Evolutionary conservation across 2,113 vertebrate species (phyloP), one percentile per base, ranked within the genome.

Genomic region (Panthera tigris): DNA sequence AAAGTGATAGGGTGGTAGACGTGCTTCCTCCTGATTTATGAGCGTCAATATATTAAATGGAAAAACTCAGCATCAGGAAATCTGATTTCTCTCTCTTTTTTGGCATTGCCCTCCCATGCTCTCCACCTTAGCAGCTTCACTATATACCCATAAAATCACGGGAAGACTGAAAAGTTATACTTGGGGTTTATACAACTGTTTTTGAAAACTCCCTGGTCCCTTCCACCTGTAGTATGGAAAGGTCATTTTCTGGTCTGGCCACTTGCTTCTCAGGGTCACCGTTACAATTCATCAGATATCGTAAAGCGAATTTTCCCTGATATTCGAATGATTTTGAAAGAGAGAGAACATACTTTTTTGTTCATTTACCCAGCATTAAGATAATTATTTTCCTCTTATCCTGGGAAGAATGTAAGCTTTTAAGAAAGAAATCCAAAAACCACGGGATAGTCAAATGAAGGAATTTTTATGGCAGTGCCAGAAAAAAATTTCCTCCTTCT

Each of bases 401-500:
- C 82, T 89, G 94, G 73, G 94, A 90, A 97, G 87, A 97, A 96
- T 86, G 83, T 68, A 97, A 97, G 95, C 73, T 95, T 95, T 92
- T 95, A 87, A 93, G 94, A 97, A 92, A 98, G 89, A 97, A 98
- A 97, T 97, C 95, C 95, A 94, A 91, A 98, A 98, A 80, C 97
- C 94, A 94, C 63, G 50, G 97, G 97, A 97, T 93, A 98, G 95
- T 97, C 73, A 65, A 97, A 97, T 95, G 97, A 97, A 89, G 96
- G 97, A 93, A 57, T 96, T 85, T 92, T 50, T 66, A 95, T 65
- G 95, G 94, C 29, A 31, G 71, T 96, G 84, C 94, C 97, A 94
- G 96, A 89, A 96, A 89, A 89, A 98, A 97, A 96, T 94, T 90
- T 97, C 55, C 98, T 98, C 95, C 97, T 96, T 71, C 95, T 90